Conservation (phyloP, 1,140 invertebrate genomes). For the Vanessa tameamea region DNA sequence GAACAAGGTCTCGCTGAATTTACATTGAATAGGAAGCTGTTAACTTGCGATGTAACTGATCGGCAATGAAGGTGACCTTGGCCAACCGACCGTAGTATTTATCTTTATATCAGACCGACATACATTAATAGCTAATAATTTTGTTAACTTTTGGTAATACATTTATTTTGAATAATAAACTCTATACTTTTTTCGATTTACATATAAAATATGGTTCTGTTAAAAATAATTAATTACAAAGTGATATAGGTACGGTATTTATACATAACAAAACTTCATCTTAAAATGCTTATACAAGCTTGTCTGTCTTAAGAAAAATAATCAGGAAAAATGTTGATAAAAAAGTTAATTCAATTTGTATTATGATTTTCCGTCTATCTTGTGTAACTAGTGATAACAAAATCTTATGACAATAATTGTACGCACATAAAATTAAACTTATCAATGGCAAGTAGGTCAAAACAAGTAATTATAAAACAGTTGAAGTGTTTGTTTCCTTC, state of each 20-base stretch:
- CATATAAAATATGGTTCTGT: too few relatives aligned
- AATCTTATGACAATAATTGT: constrained; percentile 45
- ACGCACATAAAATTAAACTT: constrained; percentile 3
- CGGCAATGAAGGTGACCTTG: constrained; percentile 70
- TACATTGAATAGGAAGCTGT: constrained; percentile 73
- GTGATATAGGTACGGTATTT: too few relatives aligned
- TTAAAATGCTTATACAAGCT: too few relatives aligned
- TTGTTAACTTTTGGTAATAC: constrained; percentile 22
- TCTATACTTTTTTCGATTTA: too few relatives aligned
- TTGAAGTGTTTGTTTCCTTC: neutral
- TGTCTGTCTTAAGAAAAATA: neutral
- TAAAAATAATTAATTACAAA: too few relatives aligned
- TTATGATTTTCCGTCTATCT: neutral
- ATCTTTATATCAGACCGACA: constrained; percentile 42
- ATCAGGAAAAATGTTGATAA: neutral
- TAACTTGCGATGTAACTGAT: constrained; percentile 64
- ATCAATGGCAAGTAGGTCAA: constrained; percentile 24
- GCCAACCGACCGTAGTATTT: constrained; percentile 56
- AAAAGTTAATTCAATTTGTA: neutral
- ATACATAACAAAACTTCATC: too few relatives aligned
- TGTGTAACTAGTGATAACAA: constrained; percentile 44
- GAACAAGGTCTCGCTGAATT: constrained; percentile 66
- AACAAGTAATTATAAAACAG: neutral
- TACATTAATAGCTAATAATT: constrained; percentile 16
- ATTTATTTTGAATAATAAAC: neutral